phyloP scores from a whole-genome alignment of 1,140 invertebrate species.

The Microplitis mediator region DNA sequence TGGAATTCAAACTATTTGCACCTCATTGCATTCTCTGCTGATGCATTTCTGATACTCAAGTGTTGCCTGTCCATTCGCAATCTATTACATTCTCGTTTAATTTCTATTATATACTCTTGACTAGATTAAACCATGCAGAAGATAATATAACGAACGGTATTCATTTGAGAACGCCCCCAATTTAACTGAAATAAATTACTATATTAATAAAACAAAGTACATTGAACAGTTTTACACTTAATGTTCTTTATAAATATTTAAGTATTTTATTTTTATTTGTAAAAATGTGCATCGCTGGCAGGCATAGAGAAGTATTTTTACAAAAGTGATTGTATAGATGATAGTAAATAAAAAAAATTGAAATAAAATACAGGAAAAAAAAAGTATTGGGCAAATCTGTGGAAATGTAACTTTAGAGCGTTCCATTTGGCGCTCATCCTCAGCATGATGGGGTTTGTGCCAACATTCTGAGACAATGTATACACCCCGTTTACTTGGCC shows the following conservation, averaged over 20 bases:
- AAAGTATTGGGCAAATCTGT: not conserved
- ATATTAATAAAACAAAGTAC: no score
- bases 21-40: not conserved
- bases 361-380: not conserved
- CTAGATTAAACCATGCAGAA: not conserved
- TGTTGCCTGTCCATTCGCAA: not conserved
- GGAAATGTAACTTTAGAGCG: not conserved
- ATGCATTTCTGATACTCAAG: slow-evolving; percentile 6
- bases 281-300: not conserved
- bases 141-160: not conserved
- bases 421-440: not conserved
- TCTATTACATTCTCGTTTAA: slow-evolving; percentile 1
- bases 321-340: not conserved
- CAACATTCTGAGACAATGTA: slow-evolving; percentile 3
- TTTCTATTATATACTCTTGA: not conserved
- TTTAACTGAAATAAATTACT: no score
- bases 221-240: no score
- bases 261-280: no score
- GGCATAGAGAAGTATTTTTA: not conserved
- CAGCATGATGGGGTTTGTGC: not conserved
- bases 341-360: not conserved
- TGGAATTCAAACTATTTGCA: slow-evolving; percentile 1
- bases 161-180: no score
- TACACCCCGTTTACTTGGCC: not conserved
- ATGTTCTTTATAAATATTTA: no score